These are phyloP conservation scores for Indicator indicator DNA, from an alignment of 2,113 vertebrate species.

Conservation along the genomic window DNA sequence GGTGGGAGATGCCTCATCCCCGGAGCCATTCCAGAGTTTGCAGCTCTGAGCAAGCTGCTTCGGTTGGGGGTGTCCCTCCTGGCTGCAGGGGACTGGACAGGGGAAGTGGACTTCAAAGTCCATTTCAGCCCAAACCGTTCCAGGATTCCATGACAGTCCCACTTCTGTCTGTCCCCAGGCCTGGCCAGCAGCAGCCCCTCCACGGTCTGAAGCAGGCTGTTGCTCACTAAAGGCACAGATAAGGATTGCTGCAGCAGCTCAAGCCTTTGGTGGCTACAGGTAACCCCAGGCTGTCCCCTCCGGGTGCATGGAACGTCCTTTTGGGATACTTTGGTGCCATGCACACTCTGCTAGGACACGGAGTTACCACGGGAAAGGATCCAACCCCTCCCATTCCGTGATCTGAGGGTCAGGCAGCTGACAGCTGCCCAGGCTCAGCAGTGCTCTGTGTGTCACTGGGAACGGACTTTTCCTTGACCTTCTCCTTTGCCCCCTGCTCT, in stretches of 20 bases:
- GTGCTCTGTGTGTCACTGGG: not conserved
- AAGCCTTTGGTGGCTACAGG: not conserved
- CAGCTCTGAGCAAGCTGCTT: no score
- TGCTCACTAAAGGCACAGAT: rapidly evolving
- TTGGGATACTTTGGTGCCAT: not conserved
- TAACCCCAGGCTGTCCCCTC: not conserved
- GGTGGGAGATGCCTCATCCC: no score
- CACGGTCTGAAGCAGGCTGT: rapidly evolving
- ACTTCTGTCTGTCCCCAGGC: not conserved
- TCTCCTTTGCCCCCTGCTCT: not conserved
- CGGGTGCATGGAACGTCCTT: rapidly evolving
- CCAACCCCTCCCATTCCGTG: not conserved
- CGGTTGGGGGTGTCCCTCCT: no score
- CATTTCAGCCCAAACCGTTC: no score
- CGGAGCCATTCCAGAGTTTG: no score
- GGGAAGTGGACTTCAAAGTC: no score
- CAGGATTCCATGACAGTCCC: not conserved
- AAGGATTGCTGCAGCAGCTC: not conserved
- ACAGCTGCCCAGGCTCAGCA: not conserved
- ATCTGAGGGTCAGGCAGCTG: not conserved
- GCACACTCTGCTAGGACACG: rapidly evolving
- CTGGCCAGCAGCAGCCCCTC: rapidly evolving
- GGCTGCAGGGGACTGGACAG: no score
- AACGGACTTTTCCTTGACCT: constrained; percentile 62
- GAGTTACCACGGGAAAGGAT: not conserved